Base-by-base conservation (phyloP, 2,888 invertebrate species). In the Nematopogon swammerdamellus region DNA sequence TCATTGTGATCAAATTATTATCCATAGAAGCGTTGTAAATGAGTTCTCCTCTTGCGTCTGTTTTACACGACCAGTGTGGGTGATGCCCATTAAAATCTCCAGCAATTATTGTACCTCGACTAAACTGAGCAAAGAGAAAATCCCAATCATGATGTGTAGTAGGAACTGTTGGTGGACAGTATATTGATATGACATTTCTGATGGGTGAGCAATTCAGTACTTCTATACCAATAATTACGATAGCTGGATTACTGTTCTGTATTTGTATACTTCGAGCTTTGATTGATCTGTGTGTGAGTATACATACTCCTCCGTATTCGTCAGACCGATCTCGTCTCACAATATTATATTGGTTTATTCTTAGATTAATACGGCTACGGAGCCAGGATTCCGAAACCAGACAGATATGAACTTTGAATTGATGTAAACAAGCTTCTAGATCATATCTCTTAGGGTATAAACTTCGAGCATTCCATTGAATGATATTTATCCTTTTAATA, bases 1-100 rank as follows among this genome's bases (percentile, higher is more conserved):
- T 59, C 2, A 59, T 19, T 6, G 19, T 30, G 1, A 53, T 49
- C 36, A 54, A 54, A 14, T 50, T 43, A 25, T 49, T 19, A 8
- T 56, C 56, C 14, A 50, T 8, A 2, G 50, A 11, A 0, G 54
- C 14, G 3, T 56, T 55, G 18, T 52, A 50, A 1, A 59, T 47
- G 49, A 52, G 53, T 11, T 8, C 6, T 2, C 57, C 58, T 45
- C 56, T 49, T 5, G 11, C 3, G 30, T 59, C 52, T 2, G 45
- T 54, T 50, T 52, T 56, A 16, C 44, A 36, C 0, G 56, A 56
- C 56, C 58, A 57, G 19, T 47, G 53, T 3, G 52, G 17, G 47
- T 58, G 57, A 20, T 54, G 52, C 1, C 44, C 51, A 36, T 53
- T 56, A 30, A 54, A 51, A 43, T 55, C 54, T 1, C 53, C 55